Evolutionary conservation across 2,888 invertebrate genomes (phyloP), one percentile per base, ranked within the genome.

Genomic region (Hylaea fasciaria): DNA sequence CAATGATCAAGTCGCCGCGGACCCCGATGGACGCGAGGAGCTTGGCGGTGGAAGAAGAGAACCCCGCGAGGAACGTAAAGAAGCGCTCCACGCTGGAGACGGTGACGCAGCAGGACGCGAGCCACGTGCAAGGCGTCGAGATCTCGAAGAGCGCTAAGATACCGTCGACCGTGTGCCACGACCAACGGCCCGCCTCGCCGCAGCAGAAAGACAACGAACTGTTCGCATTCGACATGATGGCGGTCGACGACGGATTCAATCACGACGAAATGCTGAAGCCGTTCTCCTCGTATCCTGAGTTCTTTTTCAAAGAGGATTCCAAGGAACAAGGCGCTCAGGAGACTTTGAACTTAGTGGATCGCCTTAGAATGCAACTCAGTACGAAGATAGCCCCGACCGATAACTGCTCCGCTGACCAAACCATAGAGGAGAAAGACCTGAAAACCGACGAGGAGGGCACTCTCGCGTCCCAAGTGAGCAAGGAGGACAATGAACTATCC

Each of bases 311-410:
- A 77, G 96, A 96, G 77, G 96, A 96, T 78, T 94, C 95, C 2
- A 96, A 96, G 78, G 97, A 97, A 81, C 94, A 92, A 72, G 96
- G 96, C 71, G 96, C 96, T 0, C 93, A 96, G 65, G 97, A 97
- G 81, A 97, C 97, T 0, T 89, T 96, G 62, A 95, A 97, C 86
- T 91, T 98, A 29, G 96, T 98, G 4, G 96, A 97, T 77, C 96
- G 97, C 77, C 87, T 98, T 14, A 93, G 97, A 49, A 94, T 95
- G 93, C 95, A 95, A 76, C 90, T 96, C 73, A 93, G 93, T 64
- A 92, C 93, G 35, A 95, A 95, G 78, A 96, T 95, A 32, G 32
- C 9, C 82, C 93, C 94, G 14, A 93, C 92, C 40, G 92, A 92
- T 57, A 83, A 91, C 69, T 76, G 89, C 9, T 32, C 32, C 14